Evolutionary conservation across 2,797 vertebrate species (phyloP).

Genomic region (Chiroxiphia lanceolata): DNA sequence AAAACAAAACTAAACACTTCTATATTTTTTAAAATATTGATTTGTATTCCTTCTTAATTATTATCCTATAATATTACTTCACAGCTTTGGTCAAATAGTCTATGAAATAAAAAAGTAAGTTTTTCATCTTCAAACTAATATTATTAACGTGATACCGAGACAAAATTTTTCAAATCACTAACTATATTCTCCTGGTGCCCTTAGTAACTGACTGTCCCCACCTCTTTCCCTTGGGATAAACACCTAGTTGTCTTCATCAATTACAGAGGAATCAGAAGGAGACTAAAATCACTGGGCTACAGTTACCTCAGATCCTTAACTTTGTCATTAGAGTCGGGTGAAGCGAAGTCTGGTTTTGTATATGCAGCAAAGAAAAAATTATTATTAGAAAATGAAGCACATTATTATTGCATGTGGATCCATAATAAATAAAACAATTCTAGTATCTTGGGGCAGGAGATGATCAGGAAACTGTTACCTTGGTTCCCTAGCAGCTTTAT

Average conservation of each 20-base stretch:
- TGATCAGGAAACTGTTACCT: not conserved
- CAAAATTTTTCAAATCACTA: not conserved
- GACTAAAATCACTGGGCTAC: not conserved
- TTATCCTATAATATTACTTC: not conserved
- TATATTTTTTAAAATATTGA: not conserved
- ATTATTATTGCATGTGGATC: not conserved
- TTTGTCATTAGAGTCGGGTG: not conserved
- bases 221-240: not conserved
- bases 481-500: not conserved
- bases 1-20: not conserved
- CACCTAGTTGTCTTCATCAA: not conserved
- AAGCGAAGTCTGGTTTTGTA: not conserved
- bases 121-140: not conserved
- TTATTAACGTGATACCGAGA: not conserved
- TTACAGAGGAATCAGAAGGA: not conserved
- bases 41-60: not conserved
- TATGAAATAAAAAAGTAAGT: not conserved
- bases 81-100: not conserved
- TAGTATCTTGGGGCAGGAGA: not conserved
- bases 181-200: not conserved
- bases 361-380: not conserved
- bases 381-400: not conserved
- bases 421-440: not conserved
- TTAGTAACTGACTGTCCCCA: not conserved
- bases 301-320: not conserved